These are phyloP conservation scores for Triplophysa bombifrons DNA, from an alignment of 2,797 vertebrate genomes.

Conservation along the genomic window DNA sequence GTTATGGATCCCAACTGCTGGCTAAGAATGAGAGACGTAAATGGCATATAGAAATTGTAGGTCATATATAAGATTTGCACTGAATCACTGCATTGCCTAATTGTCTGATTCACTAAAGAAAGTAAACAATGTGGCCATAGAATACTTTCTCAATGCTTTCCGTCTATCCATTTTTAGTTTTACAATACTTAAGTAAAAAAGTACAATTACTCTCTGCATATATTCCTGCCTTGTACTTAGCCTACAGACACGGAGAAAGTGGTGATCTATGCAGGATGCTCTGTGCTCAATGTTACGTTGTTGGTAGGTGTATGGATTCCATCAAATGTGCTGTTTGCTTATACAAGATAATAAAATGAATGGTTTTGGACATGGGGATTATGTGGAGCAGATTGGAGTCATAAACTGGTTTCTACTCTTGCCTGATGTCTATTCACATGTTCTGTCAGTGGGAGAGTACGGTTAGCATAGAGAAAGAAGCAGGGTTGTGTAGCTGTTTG, in stretches of 20 bases:
- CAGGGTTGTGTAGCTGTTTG: slow-evolving; percentile 15
- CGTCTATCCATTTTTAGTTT: too few relatives aligned
- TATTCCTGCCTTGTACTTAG: not conserved
- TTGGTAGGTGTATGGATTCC: slow-evolving; percentile 3
- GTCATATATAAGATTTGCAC: not conserved
- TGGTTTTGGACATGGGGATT: slow-evolving; percentile 42
- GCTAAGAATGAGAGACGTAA: not conserved
- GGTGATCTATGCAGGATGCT: not conserved
- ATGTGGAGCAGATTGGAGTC: slow-evolving; percentile 46
- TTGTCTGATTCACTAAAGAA: not conserved
- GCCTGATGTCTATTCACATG: slow-evolving; percentile 47
- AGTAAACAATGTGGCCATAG: not conserved
- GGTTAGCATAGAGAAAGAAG: slow-evolving; percentile 16
- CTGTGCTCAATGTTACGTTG: not conserved
- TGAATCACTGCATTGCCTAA: not conserved
- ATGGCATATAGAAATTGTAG: not conserved
- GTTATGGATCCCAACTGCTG: slow-evolving; percentile 41
- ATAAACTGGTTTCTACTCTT: slow-evolving; percentile 31
- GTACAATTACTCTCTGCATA: too few relatives aligned
- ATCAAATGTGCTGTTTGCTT: slow-evolving; percentile 23
- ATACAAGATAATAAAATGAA: slow-evolving; percentile 26
- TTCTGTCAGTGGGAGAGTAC: slow-evolving; percentile 15
- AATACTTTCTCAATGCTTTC: not conserved
- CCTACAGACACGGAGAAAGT: not conserved
- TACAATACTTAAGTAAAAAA: too few relatives aligned